Conservation (phyloP, 2,113 vertebrate species). For the Platysteira castanea region DNA sequence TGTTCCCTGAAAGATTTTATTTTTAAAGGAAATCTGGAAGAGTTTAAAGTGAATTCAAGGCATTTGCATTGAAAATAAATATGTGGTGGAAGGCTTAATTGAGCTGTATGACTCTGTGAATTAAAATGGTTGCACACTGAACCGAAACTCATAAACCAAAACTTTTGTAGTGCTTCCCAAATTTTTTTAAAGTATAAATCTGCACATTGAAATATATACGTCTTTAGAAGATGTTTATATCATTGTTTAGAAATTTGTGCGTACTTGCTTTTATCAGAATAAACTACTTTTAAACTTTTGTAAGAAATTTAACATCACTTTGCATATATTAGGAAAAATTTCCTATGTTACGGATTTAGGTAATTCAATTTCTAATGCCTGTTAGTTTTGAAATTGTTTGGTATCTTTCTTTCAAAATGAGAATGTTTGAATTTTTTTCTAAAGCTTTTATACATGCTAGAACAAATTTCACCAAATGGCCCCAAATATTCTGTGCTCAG, state of each 20-base stretch:
- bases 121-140: neutral
- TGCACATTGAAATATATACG: neutral
- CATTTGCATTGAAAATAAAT: neutral
- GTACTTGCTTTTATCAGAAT: neutral
- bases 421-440: neutral
- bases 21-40: neutral
- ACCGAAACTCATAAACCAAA: neutral
- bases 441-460: neutral
- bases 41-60: neutral
- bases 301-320: neutral
- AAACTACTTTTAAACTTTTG: neutral
- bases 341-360: neutral
- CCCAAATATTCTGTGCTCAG: neutral
- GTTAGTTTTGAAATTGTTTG: neutral
- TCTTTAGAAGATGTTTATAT: neutral
- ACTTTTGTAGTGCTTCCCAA: neutral
- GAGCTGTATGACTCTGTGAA: neutral
- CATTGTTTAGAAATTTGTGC: neutral
- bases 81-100: neutral
- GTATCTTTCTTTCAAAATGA: neutral
- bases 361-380: neutral
- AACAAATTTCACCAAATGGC: neutral
- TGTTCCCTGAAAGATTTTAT: neutral
- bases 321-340: neutral
- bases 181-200: neutral